Evolutionary conservation across 2,113 vertebrate species (phyloP).

Genomic region (Macrotus californicus): DNA sequence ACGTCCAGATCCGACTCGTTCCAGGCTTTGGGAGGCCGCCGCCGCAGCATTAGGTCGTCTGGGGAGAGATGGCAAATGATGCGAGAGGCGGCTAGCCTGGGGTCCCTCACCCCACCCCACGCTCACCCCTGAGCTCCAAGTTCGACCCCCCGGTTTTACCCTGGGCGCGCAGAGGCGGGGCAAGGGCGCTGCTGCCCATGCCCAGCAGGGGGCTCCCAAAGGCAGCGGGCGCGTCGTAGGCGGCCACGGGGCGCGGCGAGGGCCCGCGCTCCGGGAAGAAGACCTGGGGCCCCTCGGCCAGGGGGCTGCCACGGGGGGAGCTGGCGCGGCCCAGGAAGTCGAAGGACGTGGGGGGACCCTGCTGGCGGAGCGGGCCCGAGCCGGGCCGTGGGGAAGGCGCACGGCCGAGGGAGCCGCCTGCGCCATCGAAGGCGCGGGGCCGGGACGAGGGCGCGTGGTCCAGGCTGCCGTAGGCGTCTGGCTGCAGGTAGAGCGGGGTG

Average conservation of each 20-base stretch:
- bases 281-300: slow-evolving; percentile 27
- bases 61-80: neutral
- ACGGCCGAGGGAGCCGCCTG: slow-evolving; percentile 37
- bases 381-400: slow-evolving; percentile 58
- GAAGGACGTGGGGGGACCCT: slow-evolving; percentile 37
- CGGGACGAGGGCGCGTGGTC: slow-evolving; percentile 67
- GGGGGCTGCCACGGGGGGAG: slow-evolving; percentile 60
- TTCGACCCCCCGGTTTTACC: neutral
- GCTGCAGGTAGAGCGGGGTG: slow-evolving; percentile 58
- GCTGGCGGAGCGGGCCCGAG: slow-evolving; percentile 38
- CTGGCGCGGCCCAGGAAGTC: slow-evolving; percentile 60
- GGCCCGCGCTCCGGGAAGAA: slow-evolving; percentile 72
- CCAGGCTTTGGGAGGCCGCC: slow-evolving; percentile 83
- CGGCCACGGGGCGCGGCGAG: slow-evolving; percentile 42
- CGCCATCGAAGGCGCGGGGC: slow-evolving; percentile 55
- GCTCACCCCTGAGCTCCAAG: too few relatives aligned
- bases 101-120: neutral
- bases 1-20: slow-evolving; percentile 90
- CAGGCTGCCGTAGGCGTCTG: slow-evolving; percentile 31
- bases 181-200: slow-evolving; percentile 47
- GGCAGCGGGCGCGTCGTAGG: slow-evolving; percentile 28
- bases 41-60: slow-evolving; percentile 82
- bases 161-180: slow-evolving; percentile 65
- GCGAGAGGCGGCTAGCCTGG: accelerated
- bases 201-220: slow-evolving; percentile 59